Percentiles rank a stretch among this genome's conserved stretches.
Evolutionary conservation across 2,888 invertebrate species (phyloP).

Genomic region (Conus canariensis): DNA sequence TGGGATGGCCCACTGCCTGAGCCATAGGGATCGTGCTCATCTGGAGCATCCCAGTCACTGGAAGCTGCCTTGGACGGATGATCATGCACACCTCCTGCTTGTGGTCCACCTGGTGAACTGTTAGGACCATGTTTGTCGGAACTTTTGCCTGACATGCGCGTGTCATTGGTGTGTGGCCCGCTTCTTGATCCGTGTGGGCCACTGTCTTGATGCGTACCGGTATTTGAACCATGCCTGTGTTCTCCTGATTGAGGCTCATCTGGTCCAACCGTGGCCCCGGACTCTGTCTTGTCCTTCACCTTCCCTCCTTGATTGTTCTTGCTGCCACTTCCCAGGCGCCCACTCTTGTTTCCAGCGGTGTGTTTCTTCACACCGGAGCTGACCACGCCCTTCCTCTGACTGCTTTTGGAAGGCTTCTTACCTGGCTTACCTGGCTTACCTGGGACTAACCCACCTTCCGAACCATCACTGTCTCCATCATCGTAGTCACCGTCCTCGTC

Average conservation of each 20-base stretch:
- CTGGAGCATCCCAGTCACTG: not conserved
- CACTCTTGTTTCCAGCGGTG: slow-evolving; percentile 17
- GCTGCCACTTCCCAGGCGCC: not conserved
- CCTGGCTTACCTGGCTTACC: not conserved
- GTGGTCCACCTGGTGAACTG: not conserved
- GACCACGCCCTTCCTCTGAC: not conserved
- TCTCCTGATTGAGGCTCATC: not conserved
- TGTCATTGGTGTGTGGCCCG: not conserved
- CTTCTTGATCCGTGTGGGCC: not conserved
- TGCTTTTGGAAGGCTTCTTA: not conserved
- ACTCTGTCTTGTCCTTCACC: not conserved
- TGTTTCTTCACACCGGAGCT: not conserved
- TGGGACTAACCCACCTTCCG: not conserved
- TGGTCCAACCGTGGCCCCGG: not conserved
- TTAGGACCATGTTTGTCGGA: not conserved
- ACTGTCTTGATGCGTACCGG: not conserved
- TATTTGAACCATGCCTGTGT: not conserved
- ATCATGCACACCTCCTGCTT: not conserved
- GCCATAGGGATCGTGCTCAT: not conserved
- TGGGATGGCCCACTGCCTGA: not conserved
- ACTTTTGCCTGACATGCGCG: not conserved
- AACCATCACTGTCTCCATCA: not conserved
- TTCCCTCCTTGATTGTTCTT: not conserved
- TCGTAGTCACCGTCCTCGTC: not conserved
- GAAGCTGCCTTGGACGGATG: not conserved